phyloP scores from a whole-genome alignment of 2,888 invertebrate genomes.

The Drosophila ezoana region DNA sequence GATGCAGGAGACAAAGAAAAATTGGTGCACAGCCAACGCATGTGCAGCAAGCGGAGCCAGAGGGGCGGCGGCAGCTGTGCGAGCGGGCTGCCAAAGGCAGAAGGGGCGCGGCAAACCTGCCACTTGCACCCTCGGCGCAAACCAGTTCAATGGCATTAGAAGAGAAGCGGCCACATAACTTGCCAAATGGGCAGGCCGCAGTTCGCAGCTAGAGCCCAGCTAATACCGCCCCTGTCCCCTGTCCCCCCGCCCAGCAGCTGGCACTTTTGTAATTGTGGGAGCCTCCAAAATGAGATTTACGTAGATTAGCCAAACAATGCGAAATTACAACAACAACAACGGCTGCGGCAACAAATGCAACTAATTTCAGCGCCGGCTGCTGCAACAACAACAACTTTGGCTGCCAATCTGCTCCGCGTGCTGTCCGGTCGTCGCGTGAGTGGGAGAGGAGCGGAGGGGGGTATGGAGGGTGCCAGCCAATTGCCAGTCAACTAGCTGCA shows the following conservation, averaged over 20 bases:
- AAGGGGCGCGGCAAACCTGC: constrained; percentile 51
- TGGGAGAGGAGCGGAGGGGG: not conserved
- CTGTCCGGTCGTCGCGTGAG: constrained; percentile 20
- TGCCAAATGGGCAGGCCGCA: constrained; percentile 73
- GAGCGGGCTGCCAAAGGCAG: not conserved
- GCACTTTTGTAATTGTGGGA: constrained; percentile 72
- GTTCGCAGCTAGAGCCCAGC: constrained; percentile 31
- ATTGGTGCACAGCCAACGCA: constrained; percentile 68
- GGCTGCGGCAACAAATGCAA: constrained; percentile 32
- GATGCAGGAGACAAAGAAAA: constrained; percentile 75
- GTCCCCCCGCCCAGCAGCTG: constrained; percentile 10
- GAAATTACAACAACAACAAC: constrained; percentile 63
- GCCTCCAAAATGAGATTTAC: constrained; percentile 74
- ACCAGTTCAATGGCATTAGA: constrained; percentile 77
- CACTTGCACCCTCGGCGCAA: constrained; percentile 74
- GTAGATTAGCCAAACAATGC: constrained; percentile 79
- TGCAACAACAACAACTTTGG: constrained; percentile 29
- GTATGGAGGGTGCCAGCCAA: constrained; percentile 14
- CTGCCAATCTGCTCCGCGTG: constrained; percentile 54
- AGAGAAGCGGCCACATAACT: constrained; percentile 76
- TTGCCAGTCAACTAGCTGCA: constrained; percentile 39
- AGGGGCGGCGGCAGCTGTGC: not conserved
- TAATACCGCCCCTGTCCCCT: not conserved
- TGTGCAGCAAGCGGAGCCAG: constrained; percentile 23
- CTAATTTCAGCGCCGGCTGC: constrained; percentile 54